Percentiles rank a stretch among this genome's conserved stretches.
Conservation (phyloP, 2,797 vertebrate genomes). For the Eupleurogrammus muticus region DNA sequence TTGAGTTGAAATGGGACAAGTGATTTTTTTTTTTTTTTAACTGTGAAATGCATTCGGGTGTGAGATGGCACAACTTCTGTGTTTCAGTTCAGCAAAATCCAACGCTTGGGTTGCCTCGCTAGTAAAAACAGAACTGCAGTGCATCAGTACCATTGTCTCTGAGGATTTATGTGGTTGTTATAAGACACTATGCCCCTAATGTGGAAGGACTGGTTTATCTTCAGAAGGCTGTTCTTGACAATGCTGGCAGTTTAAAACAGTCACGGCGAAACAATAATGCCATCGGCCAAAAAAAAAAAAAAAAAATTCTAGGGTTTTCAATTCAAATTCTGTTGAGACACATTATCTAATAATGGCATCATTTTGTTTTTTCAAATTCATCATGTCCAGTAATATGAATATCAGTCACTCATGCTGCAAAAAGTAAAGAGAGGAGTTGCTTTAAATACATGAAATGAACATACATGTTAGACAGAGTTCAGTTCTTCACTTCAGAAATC, state of each 20-base stretch:
- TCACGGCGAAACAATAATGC: constrained; percentile 16
- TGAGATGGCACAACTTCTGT: constrained; percentile 27
- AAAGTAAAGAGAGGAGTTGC: constrained; percentile 12
- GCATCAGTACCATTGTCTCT: constrained; percentile 34
- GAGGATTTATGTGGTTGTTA: constrained; percentile 73
- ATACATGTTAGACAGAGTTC: not conserved
- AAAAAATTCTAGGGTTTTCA: not conserved
- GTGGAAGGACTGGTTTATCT: constrained; percentile 69
- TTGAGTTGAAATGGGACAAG: constrained; percentile 32
- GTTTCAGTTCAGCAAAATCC: constrained; percentile 15
- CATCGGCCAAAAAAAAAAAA: constrained; percentile 5
- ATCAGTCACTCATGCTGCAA: constrained; percentile 15
- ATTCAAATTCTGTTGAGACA: constrained; percentile 6
- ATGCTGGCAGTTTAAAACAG: constrained; percentile 45
- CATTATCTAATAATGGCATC: not conserved
- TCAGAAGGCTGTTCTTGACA: constrained; percentile 69
- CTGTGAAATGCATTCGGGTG: constrained; percentile 42
- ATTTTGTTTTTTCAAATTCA: not conserved
- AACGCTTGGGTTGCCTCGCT: constrained; percentile 5
- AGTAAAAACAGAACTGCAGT: constrained; percentile 1
- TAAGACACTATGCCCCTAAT: constrained; percentile 78
- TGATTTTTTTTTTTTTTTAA: constrained; percentile 1
- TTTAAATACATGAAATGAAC: constrained; percentile 41
- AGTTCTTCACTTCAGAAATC: constrained; percentile 23
- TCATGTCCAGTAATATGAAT: not conserved